Evolutionary conservation across 2,113 vertebrate species (phyloP), one percentile per base, ranked within the genome.

Genomic region (Meleagris gallopavo): DNA sequence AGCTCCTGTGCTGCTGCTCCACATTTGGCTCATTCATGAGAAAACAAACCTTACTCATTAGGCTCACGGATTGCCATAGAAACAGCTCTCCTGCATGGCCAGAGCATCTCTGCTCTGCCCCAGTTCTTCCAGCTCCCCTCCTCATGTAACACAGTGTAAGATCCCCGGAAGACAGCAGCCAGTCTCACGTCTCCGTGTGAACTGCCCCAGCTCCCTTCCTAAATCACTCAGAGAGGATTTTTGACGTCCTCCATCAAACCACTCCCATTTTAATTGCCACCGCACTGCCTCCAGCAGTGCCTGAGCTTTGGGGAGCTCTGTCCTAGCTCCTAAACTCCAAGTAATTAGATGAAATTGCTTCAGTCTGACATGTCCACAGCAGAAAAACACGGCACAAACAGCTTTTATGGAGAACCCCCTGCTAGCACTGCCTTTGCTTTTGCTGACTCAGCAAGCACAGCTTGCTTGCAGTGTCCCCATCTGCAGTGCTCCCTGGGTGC

Each of bases 151-250:
- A 65, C 0, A 4, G 38, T 30, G 55, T 3, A 30, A 50, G 43
- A 57, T 3, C 7, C 61, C 67, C 41, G 9, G 9, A 21, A 1
- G 60, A 4, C 36, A 48, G 61, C 69, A 88, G 43, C 70, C 21
- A 14, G 30, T 11, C 54, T 66, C 7, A 0, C 8, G 3, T 0
- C 0, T 4, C 77, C 71, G 5, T 0, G 6, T 3, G 22, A 74
- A 34, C 16, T n/a, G 13, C 36, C 8, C 11, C 5, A 46, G 50
- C 40, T 69, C 38, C 54, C 61, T 19, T 64, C 61, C 25, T 29
- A 16, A 72, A 29, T 4, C 18, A 25, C 8, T 27, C 72, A 15
- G 16, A 34, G 7, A 21, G 30, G 66, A 46, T 11, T 46, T 55
- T 55, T 54, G 50, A 4, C 4, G 2, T 41, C 13, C 73, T 46